These are phyloP conservation scores for Pollenia labialis DNA, from an alignment of 2,888 invertebrate species.

Conservation along the genomic window DNA sequence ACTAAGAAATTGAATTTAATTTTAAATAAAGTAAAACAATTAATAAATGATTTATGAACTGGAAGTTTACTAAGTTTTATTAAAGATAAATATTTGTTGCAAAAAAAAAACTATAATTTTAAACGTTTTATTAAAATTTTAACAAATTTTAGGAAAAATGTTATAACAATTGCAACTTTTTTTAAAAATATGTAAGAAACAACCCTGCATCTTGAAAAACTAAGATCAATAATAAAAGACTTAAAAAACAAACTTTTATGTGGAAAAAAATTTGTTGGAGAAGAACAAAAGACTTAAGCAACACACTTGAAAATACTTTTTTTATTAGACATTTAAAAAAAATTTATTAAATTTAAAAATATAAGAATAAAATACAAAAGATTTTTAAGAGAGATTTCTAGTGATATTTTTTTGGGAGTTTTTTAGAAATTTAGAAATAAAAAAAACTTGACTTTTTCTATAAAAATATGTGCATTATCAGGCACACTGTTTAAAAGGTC, in stretches of 20 bases:
- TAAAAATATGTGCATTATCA: no score
- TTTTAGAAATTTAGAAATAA: no score
- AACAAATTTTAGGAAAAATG: no score
- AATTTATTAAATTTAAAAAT: neutral
- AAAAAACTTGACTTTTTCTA: no score
- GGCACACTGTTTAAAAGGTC: neutral
- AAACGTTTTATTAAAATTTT: no score
- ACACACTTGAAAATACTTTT: constrained; percentile 4
- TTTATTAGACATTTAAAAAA: neutral
- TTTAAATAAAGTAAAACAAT: neutral
- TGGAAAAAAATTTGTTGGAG: neutral
- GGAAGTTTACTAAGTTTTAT: neutral
- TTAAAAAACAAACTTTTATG: constrained; percentile 18
- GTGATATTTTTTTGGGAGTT: no score
- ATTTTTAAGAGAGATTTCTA: neutral
- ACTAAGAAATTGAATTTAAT: neutral
- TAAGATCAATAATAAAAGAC: neutral
- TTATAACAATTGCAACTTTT: no score
- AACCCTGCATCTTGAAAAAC: no score
- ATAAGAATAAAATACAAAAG: neutral
- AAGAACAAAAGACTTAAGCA: constrained; percentile 23
- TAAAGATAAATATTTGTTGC: no score
- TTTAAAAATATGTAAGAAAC: no score
- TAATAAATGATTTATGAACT: constrained; percentile 2
- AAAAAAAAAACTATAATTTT: no score